These are phyloP conservation scores for Caenorhabditis uteleia DNA, from an alignment of 2,888 invertebrate species.

Conservation along the genomic window DNA sequence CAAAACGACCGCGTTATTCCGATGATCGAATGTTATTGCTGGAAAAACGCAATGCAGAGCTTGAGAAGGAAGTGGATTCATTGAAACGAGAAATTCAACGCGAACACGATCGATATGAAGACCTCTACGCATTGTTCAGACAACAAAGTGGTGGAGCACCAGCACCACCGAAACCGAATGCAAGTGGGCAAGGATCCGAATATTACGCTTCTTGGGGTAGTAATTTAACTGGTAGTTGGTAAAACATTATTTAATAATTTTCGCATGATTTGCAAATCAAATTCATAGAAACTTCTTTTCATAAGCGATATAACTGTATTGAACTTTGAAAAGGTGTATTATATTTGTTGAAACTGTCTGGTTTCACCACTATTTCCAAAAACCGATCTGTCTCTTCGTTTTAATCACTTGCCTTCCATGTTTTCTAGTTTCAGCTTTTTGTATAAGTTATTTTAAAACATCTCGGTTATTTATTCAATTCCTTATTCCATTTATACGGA, in stretches of 20 bases:
- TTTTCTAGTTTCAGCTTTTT: too few relatives aligned
- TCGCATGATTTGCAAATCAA: not conserved
- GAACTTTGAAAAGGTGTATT: too few relatives aligned
- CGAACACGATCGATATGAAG: conserved; percentile 63
- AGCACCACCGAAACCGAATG: conserved; percentile 24
- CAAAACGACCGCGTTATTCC: conserved; percentile 26
- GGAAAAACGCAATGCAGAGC: conserved; percentile 57
- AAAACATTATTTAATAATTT: not conserved
- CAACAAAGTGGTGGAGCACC: conserved; percentile 42
- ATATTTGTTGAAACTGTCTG: too few relatives aligned
- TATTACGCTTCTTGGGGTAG: not conserved
- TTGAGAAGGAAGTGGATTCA: conserved; percentile 55
- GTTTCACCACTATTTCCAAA: too few relatives aligned
- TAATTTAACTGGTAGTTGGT: not conserved
- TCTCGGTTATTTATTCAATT: too few relatives aligned
- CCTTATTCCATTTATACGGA: too few relatives aligned
- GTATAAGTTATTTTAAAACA: too few relatives aligned
- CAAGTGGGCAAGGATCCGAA: not conserved
- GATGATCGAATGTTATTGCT: conserved; percentile 12
- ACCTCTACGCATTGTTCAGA: conserved; percentile 59
- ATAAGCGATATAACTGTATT: too few relatives aligned
- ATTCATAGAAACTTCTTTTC: too few relatives aligned
- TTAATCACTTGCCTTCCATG: too few relatives aligned
- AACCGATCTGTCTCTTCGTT: too few relatives aligned
- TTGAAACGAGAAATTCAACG: conserved; percentile 59